Evolutionary conservation across 2,113 vertebrate genomes (phyloP), one percentile per base, ranked within the genome.

Genomic region (Melanotaenia duboulayi): DNA sequence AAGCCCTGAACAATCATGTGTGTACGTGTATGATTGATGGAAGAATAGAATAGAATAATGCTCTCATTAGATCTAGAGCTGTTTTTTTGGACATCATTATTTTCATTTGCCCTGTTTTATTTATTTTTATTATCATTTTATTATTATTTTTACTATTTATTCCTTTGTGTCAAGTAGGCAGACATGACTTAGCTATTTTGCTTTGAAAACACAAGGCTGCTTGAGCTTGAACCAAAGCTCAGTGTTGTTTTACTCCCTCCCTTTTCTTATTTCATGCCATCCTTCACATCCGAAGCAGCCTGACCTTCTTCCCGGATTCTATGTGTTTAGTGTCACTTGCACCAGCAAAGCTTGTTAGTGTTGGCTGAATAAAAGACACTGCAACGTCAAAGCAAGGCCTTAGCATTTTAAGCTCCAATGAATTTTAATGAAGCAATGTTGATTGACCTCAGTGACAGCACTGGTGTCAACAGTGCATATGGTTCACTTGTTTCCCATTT

Each of bases 61-160:
- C 13, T 67, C 17, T 46, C 44, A 73, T 50, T 77, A 71, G 63
- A 55, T 74, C 54, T 58, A 23, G 16, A 39, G 60, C 40, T 61
- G 52, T 49, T 28, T 73, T 79, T 69, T 49, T 28, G 6, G 58
- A 17, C 42, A 57, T 22, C 58, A 14, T 48, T 52, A 69, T 60
- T 42, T 59, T 48, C 55, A 80, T 80, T 66, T 3, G 16, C 52
- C 11, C 22, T 49, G 8, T 37, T 37, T 37, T 4, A 13, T 14
- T 42, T 42, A 11, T 42, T 9, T 28, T 28, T 28, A 6, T 28
- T 28, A 28, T 28, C 6, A 28, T 28, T 28, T 28, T 4, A 28
- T 28, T 28, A 4, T 28, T 28, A 28, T 28, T 28, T 28, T 28
- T 6, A 28, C 28, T 28, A 28, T 17, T 46, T 7, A 6, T 17